Evolutionary conservation across 2,888 invertebrate species (phyloP), one percentile per base, ranked within the genome.

Genomic region (Atherix ibis): DNA sequence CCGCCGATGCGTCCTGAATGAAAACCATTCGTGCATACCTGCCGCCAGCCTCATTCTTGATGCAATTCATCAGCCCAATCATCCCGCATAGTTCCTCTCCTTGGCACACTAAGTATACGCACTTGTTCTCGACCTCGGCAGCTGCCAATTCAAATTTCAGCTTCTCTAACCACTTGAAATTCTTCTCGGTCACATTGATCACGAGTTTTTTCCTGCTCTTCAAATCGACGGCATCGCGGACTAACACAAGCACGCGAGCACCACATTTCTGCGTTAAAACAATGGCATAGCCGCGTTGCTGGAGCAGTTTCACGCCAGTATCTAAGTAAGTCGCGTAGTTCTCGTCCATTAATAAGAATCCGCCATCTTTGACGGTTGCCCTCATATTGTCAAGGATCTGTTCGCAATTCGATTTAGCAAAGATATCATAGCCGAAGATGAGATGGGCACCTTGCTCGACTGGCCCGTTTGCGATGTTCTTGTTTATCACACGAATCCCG

Each of bases 1-100:
- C 65, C 1, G 66, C 68, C 37, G 66, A 66, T 25, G 64, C 64
- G 45, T 74, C 77, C 49, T 78, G 77, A 43, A 81, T 67, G 50
- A 76, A 77, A 39, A 76, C 67, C 38, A 73, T 72, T 51, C 88
- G 73, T 26, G 85, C 70, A 46, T 73, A 74, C 37, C 67, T 64
- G 14, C 91, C 91, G 43, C 88, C 89, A 5, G 79, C 71, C 66
- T 95, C 95, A 47, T 73, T 76, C 49, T 80, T 78, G 44, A 97
- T 67, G 58, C 97, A 98, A 53, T 88, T 81, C 50, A 82, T 76
- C 54, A 97, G 67, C 29, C 97, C 97, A 36, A 92, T 66, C 42
- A 85, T 67, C 32, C 97, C 95, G 54, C 71, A 70, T 17, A 68
- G 55, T 38, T 75, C 68, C 46, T 77, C 72, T 27, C 76, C 74